A percentile compares a stretch with the other conserved stretches of the same genome.
Evolutionary conservation across 2,888 invertebrate genomes (phyloP).

Genomic region (Temnothorax rugatulus): DNA sequence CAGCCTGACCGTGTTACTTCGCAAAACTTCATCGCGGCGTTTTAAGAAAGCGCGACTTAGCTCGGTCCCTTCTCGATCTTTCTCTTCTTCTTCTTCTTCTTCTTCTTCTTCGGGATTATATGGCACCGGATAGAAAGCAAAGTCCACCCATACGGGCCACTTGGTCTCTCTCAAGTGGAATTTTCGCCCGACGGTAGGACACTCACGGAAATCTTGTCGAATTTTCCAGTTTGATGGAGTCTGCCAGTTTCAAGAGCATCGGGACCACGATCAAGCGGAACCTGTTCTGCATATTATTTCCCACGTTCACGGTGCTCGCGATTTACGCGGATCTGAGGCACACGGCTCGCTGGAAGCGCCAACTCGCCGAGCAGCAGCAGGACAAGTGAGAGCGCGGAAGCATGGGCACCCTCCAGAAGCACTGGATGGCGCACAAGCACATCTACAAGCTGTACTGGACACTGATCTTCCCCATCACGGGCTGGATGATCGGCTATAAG

Average conservation of each 20-base stretch:
- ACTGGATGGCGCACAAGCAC: neutral
- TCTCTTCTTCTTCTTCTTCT: too few relatives aligned
- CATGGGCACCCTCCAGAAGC: neutral
- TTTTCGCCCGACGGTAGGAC: too few relatives aligned
- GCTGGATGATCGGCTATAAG: constrained; percentile 89
- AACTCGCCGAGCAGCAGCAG: constrained; percentile 74
- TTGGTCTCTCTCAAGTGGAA: too few relatives aligned
- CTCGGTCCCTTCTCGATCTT: neutral
- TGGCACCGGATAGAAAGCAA: too few relatives aligned
- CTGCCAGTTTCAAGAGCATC: neutral
- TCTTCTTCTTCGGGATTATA: too few relatives aligned
- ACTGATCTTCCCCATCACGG: constrained; percentile 88
- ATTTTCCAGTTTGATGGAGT: constrained; percentile 79
- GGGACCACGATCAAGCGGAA: constrained; percentile 88
- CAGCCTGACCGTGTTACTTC: neutral
- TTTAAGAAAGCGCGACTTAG: neutral
- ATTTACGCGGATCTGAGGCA: constrained; percentile 92
- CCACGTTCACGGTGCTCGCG: constrained; percentile 87
- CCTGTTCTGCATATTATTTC: constrained; percentile 90
- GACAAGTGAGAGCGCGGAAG: constrained; percentile 57
- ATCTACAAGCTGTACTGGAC: constrained; percentile 86
- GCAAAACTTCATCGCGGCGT: neutral
- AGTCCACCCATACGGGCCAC: too few relatives aligned
- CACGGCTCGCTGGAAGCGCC: constrained; percentile 91
- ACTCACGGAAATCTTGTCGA: neutral